Conservation (phyloP, 2,888 invertebrate species). For the Leucania comma region DNA sequence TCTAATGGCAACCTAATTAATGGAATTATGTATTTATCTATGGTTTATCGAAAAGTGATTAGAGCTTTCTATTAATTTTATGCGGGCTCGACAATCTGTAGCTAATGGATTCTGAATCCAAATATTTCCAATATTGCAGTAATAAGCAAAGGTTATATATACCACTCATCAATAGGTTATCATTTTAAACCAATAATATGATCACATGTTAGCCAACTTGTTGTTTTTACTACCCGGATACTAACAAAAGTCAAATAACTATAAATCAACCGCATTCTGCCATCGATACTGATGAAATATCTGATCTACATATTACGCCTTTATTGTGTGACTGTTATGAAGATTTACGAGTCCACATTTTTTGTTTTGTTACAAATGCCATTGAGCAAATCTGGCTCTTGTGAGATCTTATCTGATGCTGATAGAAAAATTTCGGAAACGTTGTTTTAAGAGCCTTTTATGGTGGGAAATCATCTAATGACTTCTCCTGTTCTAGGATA, state of each 20-base stretch:
- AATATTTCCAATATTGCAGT: too few relatives aligned
- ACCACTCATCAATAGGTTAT: too few relatives aligned
- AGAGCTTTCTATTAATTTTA: neutral
- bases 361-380: constrained; percentile 18
- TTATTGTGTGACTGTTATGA: constrained; percentile 12
- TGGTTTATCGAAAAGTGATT: too few relatives aligned
- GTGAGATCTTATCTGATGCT: neutral
- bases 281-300: constrained; percentile 7
- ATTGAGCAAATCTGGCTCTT: constrained; percentile 11
- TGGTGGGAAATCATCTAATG: too few relatives aligned
- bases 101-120: neutral
- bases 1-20: neutral
- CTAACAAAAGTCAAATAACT: constrained; percentile 1
- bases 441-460: neutral
- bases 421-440: neutral
- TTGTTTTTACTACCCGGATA: constrained; percentile 33
- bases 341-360: constrained; percentile 40
- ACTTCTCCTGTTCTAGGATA: too few relatives aligned
- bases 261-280: constrained; percentile 28
- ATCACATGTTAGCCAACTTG: neutral
- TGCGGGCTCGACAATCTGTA: neutral
- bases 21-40: neutral
- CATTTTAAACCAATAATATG: neutral
- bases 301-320: constrained; percentile 30
- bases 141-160: too few relatives aligned